Evolutionary conservation across 2,888 invertebrate species (phyloP), one percentile per base, ranked within the genome.

Genomic region (Serrognathus titanus): DNA sequence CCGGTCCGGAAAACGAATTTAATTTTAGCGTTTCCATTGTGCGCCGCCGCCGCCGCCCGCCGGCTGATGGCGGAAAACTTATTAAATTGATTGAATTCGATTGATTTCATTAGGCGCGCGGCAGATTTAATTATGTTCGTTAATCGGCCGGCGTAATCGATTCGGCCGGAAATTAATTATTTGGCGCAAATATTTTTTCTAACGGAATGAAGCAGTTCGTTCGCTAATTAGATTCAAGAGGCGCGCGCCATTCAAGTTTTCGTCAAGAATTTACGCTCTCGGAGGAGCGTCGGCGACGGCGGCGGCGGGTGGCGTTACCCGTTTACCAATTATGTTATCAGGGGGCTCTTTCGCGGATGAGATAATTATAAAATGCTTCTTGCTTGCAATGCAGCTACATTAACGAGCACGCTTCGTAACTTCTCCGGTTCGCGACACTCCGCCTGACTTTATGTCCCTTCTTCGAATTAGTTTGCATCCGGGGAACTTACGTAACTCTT

Each of bases 251-350:
- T 43, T 43, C 16, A 43, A 43, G 20, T 43, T 43, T 43, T 43
- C 43, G 43, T 11, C 13, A 43, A 43, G 43, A 43, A 43, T 43
- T 43, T 43, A 16, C 43, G 20, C 24, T 16, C 43, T 43, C 12
- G 4, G 43, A 11, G 20, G 20, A 43, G 43, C n/a, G n/a, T n/a
- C n/a, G n/a, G n/a, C n/a, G n/a, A n/a, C n/a, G n/a, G n/a, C n/a
- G n/a, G n/a, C n/a, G n/a, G n/a, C n/a, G n/a, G 12, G 20, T 6
- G 43, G 16, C 20, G 13, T 43, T 10, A 20, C 43, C 43, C 43
- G 20, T 43, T 43, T 43, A 13, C 43, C 43, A 43, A 43, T 43
- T 43, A 43, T 43, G 43, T 16, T 43, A 43, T 43, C 43, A 43
- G 12, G 43, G n/a, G 16, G 16, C 43, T 43, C 16, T 43, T 43